Percentiles rank a stretch among this genome's conserved stretches.
phyloP scores from a whole-genome alignment of 2,888 invertebrate genomes.

The Helicoverpa assulta region DNA sequence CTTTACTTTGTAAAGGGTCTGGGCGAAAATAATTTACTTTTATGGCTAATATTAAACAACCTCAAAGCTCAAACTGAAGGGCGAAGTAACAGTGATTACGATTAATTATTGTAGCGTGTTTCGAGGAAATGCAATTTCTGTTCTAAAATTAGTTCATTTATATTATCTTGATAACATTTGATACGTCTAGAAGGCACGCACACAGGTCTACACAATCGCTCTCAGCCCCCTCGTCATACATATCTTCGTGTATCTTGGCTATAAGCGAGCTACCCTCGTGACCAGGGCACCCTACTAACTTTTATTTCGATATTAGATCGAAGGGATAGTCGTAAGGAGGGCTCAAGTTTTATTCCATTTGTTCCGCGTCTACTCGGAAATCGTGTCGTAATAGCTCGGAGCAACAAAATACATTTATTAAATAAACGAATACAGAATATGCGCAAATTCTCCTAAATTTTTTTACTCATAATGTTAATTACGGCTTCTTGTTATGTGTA shows the following conservation, averaged over 20 bases:
- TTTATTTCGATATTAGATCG: slow-evolving; percentile 84
- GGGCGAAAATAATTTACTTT: slow-evolving; percentile 3
- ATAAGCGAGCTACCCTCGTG: slow-evolving; percentile 73
- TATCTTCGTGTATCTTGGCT: slow-evolving; percentile 66
- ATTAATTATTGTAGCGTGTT: slow-evolving; percentile 26
- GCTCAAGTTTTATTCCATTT: slow-evolving; percentile 47
- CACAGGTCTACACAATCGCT: slow-evolving; percentile 26
- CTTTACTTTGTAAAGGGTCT: slow-evolving; percentile 8
- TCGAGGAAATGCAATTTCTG: slow-evolving; percentile 40
- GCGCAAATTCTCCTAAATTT: neutral
- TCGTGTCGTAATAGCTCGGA: slow-evolving; percentile 40
- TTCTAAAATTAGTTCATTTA: slow-evolving; percentile 45
- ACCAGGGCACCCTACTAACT: slow-evolving; percentile 86
- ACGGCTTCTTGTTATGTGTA: slow-evolving; percentile 5
- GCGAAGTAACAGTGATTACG: slow-evolving; percentile 6
- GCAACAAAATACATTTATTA: slow-evolving; percentile 36
- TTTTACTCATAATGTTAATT: neutral
- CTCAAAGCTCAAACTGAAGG: slow-evolving; percentile 3
- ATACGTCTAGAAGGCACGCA: slow-evolving; percentile 48
- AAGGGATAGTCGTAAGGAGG: slow-evolving; percentile 76
- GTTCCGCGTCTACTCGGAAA: slow-evolving; percentile 48
- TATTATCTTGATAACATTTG: slow-evolving; percentile 41
- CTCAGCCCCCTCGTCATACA: slow-evolving; percentile 62
- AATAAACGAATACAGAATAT: slow-evolving; percentile 5
- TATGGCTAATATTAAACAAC: slow-evolving; percentile 23